Conservation (phyloP, 2,888 invertebrate species). For the Palloptera scutellata region DNA sequence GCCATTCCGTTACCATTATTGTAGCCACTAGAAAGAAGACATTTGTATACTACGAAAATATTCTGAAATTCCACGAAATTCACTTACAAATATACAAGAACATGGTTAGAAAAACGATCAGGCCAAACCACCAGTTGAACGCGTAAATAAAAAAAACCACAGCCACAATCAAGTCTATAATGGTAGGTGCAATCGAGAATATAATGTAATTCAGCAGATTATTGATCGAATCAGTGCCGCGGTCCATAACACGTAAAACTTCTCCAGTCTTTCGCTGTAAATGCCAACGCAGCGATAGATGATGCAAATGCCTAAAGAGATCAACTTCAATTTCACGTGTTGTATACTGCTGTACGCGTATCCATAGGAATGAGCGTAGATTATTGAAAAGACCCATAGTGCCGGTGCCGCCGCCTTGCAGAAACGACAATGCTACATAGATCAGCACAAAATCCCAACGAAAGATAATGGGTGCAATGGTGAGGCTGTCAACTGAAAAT, state of each 20-base stretch:
- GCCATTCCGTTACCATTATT: slow-evolving; percentile 94
- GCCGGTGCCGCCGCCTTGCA: slow-evolving; percentile 94
- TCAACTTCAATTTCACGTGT: slow-evolving; percentile 89
- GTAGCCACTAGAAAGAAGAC: slow-evolving; percentile 74
- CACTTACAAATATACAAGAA: slow-evolving; percentile 86
- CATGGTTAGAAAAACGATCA: slow-evolving; percentile 96
- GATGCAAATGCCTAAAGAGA: slow-evolving; percentile 87
- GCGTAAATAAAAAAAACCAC: slow-evolving; percentile 85
- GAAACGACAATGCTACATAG: slow-evolving; percentile 87
- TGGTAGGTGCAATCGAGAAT: slow-evolving; percentile 92
- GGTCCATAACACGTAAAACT: slow-evolving; percentile 94
- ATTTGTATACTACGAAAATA: neutral
- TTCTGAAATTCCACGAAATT: slow-evolving; percentile 14
- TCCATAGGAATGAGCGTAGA: slow-evolving; percentile 91
- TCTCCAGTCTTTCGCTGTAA: slow-evolving; percentile 95
- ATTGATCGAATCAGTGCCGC: slow-evolving; percentile 96
- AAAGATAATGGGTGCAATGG: slow-evolving; percentile 69
- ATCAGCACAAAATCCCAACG: slow-evolving; percentile 91
- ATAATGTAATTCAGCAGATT: slow-evolving; percentile 90
- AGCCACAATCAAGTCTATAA: slow-evolving; percentile 91
- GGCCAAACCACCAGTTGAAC: slow-evolving; percentile 94
- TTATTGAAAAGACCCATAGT: slow-evolving; percentile 94
- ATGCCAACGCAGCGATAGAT: slow-evolving; percentile 94
- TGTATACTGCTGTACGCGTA: slow-evolving; percentile 93
- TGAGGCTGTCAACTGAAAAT: slow-evolving; percentile 81